Evolutionary conservation across 2,888 invertebrate species (phyloP), one percentile per base, ranked within the genome.

Genomic region (Dolichomitus sp.): DNA sequence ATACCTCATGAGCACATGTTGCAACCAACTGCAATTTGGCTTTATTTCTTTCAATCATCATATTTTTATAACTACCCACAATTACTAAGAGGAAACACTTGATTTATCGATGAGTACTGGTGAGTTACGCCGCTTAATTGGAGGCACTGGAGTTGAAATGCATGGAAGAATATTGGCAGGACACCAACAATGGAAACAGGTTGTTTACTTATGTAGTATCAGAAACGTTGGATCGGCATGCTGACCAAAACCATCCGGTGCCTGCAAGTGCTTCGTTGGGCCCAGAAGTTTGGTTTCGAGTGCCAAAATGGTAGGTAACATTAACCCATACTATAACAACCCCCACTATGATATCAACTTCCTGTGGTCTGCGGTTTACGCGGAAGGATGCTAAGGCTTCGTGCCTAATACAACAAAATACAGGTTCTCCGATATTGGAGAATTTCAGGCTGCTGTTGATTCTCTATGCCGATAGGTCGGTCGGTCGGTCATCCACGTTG

Each of bases 401-500:
- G 27, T 23, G 14, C 63, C 61, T 57, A 50, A 75, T 75, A 70
- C 42, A 65, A 57, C 19, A 59, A 78, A 75, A 69, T 80, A 69
- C 65, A 57, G 54, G 74, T 45, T 70, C 19, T 19, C 40, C 66
- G 65, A 50, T 59, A 42, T 75, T 80, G 37, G 54, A 76, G 48
- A 57, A 48, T 76, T 59, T 72, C 59, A 66, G 54, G 50, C 63
- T 37, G 37, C n/a, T 61, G 59, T 33, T 45, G 42, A 57, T 37
- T 63, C 61, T 63, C 42, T 52, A 37, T 69, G 69, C 69, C 54
- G 73, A 70, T 80, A 73, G 69, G 73, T 80, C 66, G 72, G 73
- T 72, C 72, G 75, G 66, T 82, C 65, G 75, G 68, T 68, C 76
- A 69, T 69, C 61, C 68, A 48, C 63, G 80, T 78, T 80, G 86